Conservation (phyloP, 2,888 invertebrate species). For the Unio delphinus region DNA sequence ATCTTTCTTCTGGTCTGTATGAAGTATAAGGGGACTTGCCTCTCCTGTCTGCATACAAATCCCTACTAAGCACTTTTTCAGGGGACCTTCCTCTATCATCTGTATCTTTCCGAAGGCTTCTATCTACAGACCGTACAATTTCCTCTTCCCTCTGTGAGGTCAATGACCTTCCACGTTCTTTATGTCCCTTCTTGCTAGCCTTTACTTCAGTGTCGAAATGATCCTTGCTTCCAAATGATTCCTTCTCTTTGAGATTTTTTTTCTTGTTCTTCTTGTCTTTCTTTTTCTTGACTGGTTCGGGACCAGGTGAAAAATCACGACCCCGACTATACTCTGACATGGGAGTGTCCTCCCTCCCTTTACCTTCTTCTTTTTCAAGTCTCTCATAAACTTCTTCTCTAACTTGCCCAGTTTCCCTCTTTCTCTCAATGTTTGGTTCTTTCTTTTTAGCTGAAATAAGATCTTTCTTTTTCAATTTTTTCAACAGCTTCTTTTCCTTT, state of each 20-base stretch:
- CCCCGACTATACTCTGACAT: constrained; percentile 18
- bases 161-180: constrained; percentile 9
- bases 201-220: constrained; percentile 27
- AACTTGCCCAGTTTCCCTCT: constrained; percentile 15
- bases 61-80: constrained; percentile 25
- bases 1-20: constrained; percentile 16
- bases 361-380: constrained; percentile 23
- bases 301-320: constrained; percentile 21
- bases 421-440: constrained; percentile 28
- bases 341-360: constrained; percentile 23
- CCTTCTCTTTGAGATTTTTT: constrained; percentile 21
- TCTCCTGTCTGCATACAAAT: constrained; percentile 24
- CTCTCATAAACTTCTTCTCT: no score
- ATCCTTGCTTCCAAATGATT: constrained; percentile 20
- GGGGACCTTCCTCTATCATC: constrained; percentile 22
- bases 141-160: constrained; percentile 24
- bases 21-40: constrained; percentile 25
- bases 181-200: constrained; percentile 27
- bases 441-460: constrained; percentile 39
- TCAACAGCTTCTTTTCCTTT: constrained; percentile 10
- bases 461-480: constrained; percentile 14
- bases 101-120: constrained; percentile 21
- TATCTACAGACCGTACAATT: constrained; percentile 15
- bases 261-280: constrained; percentile 42
- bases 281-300: constrained; percentile 21